Conservation (phyloP, 2,113 vertebrate genomes). For the Scolopax mira region DNA sequence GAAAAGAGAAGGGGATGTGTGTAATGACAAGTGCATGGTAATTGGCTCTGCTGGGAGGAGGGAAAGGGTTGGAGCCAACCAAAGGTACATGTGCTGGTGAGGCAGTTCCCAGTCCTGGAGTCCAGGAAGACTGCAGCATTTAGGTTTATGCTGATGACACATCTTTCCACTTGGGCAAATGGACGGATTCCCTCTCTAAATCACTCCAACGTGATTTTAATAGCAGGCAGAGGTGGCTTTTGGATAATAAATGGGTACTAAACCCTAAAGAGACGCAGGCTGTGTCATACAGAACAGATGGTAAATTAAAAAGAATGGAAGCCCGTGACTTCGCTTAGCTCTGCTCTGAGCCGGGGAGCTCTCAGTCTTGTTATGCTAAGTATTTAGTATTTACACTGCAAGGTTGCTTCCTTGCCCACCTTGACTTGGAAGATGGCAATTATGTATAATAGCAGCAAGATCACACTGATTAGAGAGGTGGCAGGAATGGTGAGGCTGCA, state of each 20-base stretch:
- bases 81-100: background rate
- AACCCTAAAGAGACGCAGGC: constrained; percentile 72
- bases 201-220: constrained; percentile 72
- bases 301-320: constrained; percentile 73
- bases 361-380: constrained; percentile 63
- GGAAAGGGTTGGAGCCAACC: background rate
- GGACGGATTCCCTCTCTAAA: constrained; percentile 66
- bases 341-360: constrained; percentile 35
- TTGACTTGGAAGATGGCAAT: constrained; percentile 64
- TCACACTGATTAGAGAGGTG: constrained; percentile 60
- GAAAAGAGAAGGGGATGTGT: background rate
- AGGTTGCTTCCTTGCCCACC: constrained; percentile 36
- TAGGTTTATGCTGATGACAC: constrained; percentile 61
- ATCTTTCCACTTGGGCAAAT: constrained; percentile 61
- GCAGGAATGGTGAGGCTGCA: constrained; percentile 6
- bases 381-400: constrained; percentile 70
- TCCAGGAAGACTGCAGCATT: constrained; percentile 14
- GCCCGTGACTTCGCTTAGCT: constrained; percentile 29
- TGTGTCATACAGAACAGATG: constrained; percentile 75
- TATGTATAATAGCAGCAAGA: constrained; percentile 49
- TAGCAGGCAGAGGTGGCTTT: constrained; percentile 71
- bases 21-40: background rate
- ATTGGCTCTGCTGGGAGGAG: background rate
- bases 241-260: constrained; percentile 75
- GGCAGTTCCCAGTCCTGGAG: constrained; percentile 5